Evolutionary conservation across 2,888 invertebrate genomes (phyloP).

Genomic region (Dasypolia templi): DNA sequence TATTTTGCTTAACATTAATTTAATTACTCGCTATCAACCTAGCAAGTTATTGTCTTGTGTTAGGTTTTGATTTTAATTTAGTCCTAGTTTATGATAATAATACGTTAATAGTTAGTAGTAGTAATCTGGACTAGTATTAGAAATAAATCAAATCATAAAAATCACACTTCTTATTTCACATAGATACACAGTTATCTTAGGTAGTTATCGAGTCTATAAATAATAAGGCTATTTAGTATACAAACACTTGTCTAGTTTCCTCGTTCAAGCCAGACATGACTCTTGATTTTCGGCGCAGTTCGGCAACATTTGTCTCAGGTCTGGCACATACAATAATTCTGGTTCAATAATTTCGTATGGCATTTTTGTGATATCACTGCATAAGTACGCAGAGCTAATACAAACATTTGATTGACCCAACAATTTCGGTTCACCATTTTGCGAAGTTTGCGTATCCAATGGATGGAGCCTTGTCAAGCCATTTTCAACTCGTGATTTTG

Average conservation of each 20-base stretch:
- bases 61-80: background rate
- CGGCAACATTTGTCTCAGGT: background rate
- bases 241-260: too few species aligned
- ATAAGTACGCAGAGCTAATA: slow-evolving; percentile 1
- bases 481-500: background rate
- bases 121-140: background rate
- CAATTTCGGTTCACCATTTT: background rate
- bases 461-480: background rate
- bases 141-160: background rate
- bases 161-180: background rate
- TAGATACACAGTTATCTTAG: background rate
- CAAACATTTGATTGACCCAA: background rate
- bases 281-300: background rate
- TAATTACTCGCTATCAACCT: background rate
- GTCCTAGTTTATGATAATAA: background rate
- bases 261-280: background rate
- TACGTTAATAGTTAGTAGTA: background rate
- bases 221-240: background rate
- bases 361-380: background rate
- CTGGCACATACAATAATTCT: background rate
- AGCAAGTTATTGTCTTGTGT: background rate
- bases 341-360: background rate
- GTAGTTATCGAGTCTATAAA: background rate
- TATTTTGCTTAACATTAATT: background rate
- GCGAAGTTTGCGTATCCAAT: background rate